Evolutionary conservation across 1,140 invertebrate species (phyloP).

Genomic region (Halyomorpha halys): DNA sequence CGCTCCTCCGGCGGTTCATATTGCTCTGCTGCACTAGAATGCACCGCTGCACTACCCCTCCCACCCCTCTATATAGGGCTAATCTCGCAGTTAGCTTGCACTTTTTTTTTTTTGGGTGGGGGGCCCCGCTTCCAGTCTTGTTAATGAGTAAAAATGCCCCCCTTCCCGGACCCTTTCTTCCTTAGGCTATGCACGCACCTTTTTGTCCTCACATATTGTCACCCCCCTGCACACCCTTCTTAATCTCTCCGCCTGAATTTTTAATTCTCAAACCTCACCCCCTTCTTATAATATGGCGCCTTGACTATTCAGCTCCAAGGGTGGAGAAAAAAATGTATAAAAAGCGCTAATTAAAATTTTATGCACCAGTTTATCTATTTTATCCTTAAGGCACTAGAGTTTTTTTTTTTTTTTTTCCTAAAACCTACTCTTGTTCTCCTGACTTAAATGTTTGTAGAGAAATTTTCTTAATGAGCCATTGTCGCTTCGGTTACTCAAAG

Average conservation of each 20-base stretch:
- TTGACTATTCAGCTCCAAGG: no score
- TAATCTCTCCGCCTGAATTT: conserved; percentile 13
- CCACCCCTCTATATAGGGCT: background rate
- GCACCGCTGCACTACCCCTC: background rate
- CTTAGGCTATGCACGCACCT: background rate
- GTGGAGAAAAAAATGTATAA: background rate
- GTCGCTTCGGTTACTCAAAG: no score
- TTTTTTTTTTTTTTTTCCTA: no score
- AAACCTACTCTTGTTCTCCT: no score
- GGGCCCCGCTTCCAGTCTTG: background rate
- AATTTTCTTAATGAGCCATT: no score
- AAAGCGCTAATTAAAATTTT: conserved; percentile 15
- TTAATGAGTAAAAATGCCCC: conserved; percentile 17
- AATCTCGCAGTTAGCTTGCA: conserved; percentile 9
- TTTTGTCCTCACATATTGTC: conserved; percentile 8
- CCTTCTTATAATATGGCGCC: conserved; percentile 8
- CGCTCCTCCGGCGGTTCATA: background rate
- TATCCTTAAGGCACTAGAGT: background rate
- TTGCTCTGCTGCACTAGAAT: conserved; percentile 1
- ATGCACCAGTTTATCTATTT: conserved; percentile 5
- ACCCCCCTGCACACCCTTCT: background rate
- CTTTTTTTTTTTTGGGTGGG: conserved; percentile 8
- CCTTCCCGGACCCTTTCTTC: background rate
- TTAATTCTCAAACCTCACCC: conserved; percentile 11
- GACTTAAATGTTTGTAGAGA: no score